Base-by-base conservation (phyloP, 1,140 invertebrate genomes). In the Andricus grossulariae region DNA sequence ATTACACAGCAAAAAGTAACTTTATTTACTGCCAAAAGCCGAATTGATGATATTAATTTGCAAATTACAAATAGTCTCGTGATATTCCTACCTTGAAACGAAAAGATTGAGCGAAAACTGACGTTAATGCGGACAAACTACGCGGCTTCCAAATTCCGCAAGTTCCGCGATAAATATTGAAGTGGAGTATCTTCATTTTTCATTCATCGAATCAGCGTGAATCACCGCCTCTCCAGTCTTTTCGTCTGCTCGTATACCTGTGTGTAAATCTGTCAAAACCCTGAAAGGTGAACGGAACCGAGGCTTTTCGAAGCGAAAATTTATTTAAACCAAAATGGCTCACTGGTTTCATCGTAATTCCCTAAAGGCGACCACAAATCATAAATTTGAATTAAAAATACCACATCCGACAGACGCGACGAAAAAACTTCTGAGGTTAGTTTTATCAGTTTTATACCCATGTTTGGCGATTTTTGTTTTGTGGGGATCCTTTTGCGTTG, bases 271-370 rank as follows among this genome's bases (percentile, higher is more conserved):
- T 55, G 52, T 55, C 16, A 55, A 55, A 55, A n/a, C 16, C 52
- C 16, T 55, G 54, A 55, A n/a, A 55, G 11, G 8, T 11, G 16
- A 55, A 10, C 6, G 54, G 15, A n/a, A 55, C 54, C 0, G 19
- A n/a, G 54, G 13, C 7, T n/a, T 32, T 55, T 55, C 10, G 7
- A 55, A 15, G 15, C 19, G 8, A 66, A 66, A 25, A 19, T 66
- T 71, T 71, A 39, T 71, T 19, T 12, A 21, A 4, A 72, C 4
- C 0, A 84, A 77, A 84, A 95, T 95, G 95, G 92, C 95, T 79
- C 93, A 95, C 80, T 95, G 95, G 95, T 95, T 95, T 91, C 95
- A 95, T 85, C 91, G 95, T 78, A 95, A 95, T 86, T 92, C 93
- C 7, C 83, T 95, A 19, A 95, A 95, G 89, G 93, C 94, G 2